Percentiles rank a stretch among this genome's conserved stretches.
Evolutionary conservation across 2,113 vertebrate genomes (phyloP).

Genomic region (Carassius carassius): DNA sequence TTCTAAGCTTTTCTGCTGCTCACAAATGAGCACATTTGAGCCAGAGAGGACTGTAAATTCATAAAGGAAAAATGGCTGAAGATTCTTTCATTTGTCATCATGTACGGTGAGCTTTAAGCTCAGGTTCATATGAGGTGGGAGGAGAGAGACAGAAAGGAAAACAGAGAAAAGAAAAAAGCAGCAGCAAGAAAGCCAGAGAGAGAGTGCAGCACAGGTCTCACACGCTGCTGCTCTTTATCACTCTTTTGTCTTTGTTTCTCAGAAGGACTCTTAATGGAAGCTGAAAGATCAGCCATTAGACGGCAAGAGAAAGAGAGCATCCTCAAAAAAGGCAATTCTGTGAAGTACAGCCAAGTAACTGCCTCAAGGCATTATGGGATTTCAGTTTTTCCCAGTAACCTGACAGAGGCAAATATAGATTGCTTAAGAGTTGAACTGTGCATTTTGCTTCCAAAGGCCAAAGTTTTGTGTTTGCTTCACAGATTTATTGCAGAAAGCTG

Average conservation of each 20-base stretch:
- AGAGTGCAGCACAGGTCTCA: too few relatives aligned
- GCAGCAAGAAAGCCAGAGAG: neutral
- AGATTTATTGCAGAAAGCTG: neutral
- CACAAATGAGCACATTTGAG: neutral
- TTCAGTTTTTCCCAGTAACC: neutral
- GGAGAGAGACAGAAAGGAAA: neutral
- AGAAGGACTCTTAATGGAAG: neutral
- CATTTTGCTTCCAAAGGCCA: neutral
- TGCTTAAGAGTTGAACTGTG: neutral
- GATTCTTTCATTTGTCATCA: neutral
- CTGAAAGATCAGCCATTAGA: neutral
- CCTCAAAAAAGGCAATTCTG: neutral
- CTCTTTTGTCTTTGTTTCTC: neutral
- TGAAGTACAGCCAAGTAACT: constrained; percentile 11
- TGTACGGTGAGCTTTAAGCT: neutral
- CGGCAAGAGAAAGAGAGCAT: neutral
- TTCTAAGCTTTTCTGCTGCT: neutral
- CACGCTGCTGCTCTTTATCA: neutral
- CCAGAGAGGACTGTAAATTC: constrained; percentile 17
- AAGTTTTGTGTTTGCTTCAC: neutral
- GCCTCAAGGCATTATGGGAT: neutral
- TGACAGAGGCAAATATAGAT: neutral
- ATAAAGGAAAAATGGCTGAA: neutral
- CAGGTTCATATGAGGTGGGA: neutral
- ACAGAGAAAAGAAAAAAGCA: neutral